A percentile compares a stretch with the other conserved stretches of the same genome.
These are phyloP conservation scores for Onychorhynchus coronatus DNA, from an alignment of 2,113 vertebrate genomes.

Conservation along the genomic window DNA sequence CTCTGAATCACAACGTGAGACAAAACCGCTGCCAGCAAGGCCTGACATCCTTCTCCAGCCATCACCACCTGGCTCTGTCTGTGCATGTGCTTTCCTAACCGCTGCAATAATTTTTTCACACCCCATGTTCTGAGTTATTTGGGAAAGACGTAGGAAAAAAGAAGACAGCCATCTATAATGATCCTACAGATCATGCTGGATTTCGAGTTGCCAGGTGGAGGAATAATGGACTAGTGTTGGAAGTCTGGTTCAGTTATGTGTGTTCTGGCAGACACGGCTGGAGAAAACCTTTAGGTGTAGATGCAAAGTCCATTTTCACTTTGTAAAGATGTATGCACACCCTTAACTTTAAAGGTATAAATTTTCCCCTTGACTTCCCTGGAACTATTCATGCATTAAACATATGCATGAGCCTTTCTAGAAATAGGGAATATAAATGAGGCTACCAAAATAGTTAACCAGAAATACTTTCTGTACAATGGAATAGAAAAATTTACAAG, in stretches of 20 bases:
- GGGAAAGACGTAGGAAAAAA: neutral
- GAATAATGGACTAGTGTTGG: neutral
- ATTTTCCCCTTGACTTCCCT: slow-evolving; percentile 7
- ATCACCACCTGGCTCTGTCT: neutral
- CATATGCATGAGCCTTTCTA: slow-evolving; percentile 7
- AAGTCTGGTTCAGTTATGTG: neutral
- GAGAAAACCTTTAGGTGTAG: neutral
- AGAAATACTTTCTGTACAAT: slow-evolving; percentile 28
- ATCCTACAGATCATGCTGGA: neutral
- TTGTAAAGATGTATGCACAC: neutral
- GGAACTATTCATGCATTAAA: slow-evolving; percentile 41
- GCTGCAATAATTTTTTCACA: neutral
- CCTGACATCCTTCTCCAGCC: neutral
- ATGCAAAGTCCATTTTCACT: slow-evolving; percentile 9
- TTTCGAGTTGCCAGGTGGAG: neutral
- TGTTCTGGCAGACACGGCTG: neutral
- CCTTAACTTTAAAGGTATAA: slow-evolving; percentile 23
- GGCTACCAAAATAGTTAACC: slow-evolving; percentile 41
- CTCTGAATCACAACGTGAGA: rapidly evolving
- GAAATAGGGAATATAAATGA: slow-evolving; percentile 53
- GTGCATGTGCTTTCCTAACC: neutral
- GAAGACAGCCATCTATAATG: neutral
- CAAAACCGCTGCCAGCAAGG: neutral
- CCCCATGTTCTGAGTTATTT: neutral
- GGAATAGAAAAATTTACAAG: neutral